These are phyloP conservation scores for Gorsachius magnificus DNA, from an alignment of 2,797 vertebrate species.

Conservation along the genomic window DNA sequence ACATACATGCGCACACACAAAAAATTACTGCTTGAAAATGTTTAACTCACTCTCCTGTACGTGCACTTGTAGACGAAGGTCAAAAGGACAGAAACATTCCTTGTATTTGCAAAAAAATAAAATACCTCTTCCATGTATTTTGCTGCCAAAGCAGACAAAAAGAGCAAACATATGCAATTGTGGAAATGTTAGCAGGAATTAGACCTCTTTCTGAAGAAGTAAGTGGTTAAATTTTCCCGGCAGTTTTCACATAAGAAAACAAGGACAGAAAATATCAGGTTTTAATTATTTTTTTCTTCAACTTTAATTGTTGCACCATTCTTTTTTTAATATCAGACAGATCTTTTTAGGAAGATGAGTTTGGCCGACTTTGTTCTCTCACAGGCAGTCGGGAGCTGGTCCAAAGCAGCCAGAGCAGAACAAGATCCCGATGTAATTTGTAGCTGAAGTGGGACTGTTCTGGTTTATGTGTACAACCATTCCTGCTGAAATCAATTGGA, in stretches of 20 bases:
- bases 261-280: background rate
- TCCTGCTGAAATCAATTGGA: background rate
- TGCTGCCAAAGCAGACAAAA: background rate
- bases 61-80: background rate
- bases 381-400: background rate
- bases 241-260: background rate
- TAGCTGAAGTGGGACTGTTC: background rate
- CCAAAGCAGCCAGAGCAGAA: background rate
- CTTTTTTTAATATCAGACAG: background rate
- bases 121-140: background rate
- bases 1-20: background rate
- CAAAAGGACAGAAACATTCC: background rate
- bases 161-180: background rate
- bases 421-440: background rate
- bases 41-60: background rate
- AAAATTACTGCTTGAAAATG: background rate
- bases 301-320: background rate
- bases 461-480: background rate
- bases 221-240: background rate
- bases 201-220: background rate
- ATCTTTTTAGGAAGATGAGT: background rate
- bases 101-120: background rate
- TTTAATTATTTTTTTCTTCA: background rate
- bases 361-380: background rate
- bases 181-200: background rate